These are phyloP conservation scores for Muscicapa striata DNA, from an alignment of 2,797 vertebrate species.

Conservation along the genomic window DNA sequence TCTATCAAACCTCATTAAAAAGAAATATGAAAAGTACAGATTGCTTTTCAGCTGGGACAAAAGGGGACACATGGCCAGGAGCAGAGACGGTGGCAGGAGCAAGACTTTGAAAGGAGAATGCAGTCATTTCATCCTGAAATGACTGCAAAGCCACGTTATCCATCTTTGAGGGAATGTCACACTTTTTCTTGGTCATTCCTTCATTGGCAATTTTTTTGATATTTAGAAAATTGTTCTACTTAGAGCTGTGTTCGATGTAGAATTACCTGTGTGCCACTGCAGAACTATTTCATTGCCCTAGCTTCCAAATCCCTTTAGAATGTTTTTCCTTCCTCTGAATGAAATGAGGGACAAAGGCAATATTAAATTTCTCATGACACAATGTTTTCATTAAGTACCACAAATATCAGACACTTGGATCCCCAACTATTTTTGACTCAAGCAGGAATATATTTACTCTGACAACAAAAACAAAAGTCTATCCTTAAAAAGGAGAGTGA, in stretches of 20 bases:
- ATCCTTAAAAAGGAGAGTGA: neutral
- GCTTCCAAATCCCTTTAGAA: neutral
- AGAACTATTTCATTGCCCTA: neutral
- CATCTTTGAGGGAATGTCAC: neutral
- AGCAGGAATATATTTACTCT: neutral
- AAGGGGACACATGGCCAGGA: neutral
- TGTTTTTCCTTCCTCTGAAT: conserved; percentile 24
- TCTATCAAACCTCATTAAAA: neutral
- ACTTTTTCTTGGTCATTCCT: neutral
- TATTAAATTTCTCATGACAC: neutral
- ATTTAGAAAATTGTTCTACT: neutral
- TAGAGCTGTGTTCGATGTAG: neutral
- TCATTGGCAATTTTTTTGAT: neutral
- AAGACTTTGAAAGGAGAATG: neutral
- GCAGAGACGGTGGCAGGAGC: neutral
- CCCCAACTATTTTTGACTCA: neutral
- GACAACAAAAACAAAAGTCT: neutral
- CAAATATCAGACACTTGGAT: conserved; percentile 9
- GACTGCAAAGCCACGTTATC: neutral
- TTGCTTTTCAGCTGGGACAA: neutral
- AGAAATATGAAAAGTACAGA: neutral
- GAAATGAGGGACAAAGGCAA: conserved; percentile 24
- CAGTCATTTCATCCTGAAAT: neutral
- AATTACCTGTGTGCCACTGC: neutral
- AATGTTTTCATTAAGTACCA: conserved; percentile 32